Conservation (phyloP, 2,797 vertebrate genomes). For the Scolopax rusticola region DNA sequence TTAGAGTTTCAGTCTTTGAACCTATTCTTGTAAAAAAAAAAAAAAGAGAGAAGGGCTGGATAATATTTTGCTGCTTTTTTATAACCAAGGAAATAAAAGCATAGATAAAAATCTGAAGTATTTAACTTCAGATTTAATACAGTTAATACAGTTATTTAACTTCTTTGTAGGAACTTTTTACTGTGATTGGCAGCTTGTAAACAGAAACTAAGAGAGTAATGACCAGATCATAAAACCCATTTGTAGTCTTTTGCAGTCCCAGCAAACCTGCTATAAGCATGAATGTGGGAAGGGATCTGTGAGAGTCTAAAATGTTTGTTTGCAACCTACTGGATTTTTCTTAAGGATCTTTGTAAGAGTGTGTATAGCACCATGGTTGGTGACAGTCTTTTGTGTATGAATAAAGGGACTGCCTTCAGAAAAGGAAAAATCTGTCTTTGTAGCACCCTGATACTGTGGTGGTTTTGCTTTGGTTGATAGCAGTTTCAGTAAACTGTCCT, state of each 20-base stretch:
- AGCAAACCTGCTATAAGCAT: background rate
- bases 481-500: background rate
- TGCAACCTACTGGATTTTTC: background rate
- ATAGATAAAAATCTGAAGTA: background rate
- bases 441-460: background rate
- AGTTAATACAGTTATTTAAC: background rate
- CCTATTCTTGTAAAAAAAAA: background rate
- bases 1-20: slow-evolving; percentile 63
- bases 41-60: background rate
- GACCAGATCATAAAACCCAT: background rate
- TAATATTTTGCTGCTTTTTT: background rate
- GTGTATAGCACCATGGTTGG: background rate
- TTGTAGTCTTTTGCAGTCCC: background rate
- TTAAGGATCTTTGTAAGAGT: background rate
- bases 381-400: background rate
- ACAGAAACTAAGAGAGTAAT: background rate
- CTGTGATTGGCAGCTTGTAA: background rate
- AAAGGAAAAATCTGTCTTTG: background rate
- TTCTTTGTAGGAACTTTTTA: background rate
- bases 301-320: background rate
- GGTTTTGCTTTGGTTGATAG: background rate
- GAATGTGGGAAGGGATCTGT: background rate
- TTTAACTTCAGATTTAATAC: background rate
- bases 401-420: background rate
- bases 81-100: background rate